Percentiles rank a stretch among this genome's conserved stretches.
phyloP scores from a whole-genome alignment of 1,140 invertebrate genomes.

The Brachionus paranguensis region DNA sequence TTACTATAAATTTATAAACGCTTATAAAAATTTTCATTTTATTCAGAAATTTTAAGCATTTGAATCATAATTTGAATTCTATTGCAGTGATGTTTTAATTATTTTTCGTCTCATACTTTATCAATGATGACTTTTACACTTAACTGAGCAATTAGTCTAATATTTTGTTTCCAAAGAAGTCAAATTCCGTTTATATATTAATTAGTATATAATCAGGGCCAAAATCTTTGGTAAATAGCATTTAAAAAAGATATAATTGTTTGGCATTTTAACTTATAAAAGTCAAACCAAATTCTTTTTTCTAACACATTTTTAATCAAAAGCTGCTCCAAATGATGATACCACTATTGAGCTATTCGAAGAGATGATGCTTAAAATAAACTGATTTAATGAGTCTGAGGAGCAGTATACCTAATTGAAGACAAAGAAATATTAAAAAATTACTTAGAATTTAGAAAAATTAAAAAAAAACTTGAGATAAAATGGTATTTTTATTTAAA shows the following conservation, averaged over 20 bases:
- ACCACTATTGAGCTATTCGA: conserved; percentile 33
- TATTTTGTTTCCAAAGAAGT: conserved; percentile 16
- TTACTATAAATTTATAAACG: neutral
- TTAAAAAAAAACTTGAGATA: neutral
- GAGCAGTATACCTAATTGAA: neutral
- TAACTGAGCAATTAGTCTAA: conserved; percentile 10
- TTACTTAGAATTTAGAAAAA: neutral
- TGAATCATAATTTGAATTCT: neutral
- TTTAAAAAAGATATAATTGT: neutral
- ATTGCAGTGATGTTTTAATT: conserved; percentile 30
- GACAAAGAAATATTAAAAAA: neutral
- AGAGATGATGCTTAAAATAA: conserved; percentile 34
- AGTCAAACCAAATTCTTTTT: neutral
- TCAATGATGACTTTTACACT: neutral
- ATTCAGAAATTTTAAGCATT: neutral
- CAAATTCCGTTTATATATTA: conserved; percentile 27
- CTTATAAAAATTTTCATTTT: neutral
- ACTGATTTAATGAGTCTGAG: conserved; percentile 41
- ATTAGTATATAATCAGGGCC: conserved; percentile 26
- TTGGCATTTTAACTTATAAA: neutral
- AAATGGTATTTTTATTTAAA: neutral
- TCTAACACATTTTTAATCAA: neutral
- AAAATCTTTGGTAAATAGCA: conserved; percentile 27
- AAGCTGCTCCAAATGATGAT: conserved; percentile 9
- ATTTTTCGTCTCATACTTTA: conserved; percentile 40